Evolutionary conservation across 2,113 vertebrate species (phyloP), one percentile per base, ranked within the genome.

Genomic region (Perccottus glenii): DNA sequence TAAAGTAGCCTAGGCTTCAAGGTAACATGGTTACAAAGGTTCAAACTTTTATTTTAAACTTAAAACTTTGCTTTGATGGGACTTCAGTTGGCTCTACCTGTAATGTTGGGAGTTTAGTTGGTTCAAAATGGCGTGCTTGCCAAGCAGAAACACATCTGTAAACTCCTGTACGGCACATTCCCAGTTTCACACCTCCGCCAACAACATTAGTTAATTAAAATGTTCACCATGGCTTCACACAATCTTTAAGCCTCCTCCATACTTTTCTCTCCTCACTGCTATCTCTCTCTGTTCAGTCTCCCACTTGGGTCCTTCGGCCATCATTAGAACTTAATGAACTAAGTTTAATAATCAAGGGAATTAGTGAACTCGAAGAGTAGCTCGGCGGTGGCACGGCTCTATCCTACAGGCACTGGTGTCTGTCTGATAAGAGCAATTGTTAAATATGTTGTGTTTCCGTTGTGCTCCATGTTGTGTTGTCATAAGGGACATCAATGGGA

Each of bases 141-240:
- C 50, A 57, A 27, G 19, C 19, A 27, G 19, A 27, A 61, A 73
- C 45, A 62, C 47, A 45, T 64, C 56, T 60, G 71, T 50, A 53
- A 59, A 62, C 43, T 75, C 40, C 64, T 61, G 32, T 16, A 43
- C 51, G 32, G 52, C 55, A 33, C 60, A 14, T 63, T 66, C 66
- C 69, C 19, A 32, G 36, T 61, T 51, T 50, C 67, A 55, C 68
- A 70, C 69, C 61, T 70, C 63, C 38, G 10, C 75, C 48, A 60
- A 70, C 77, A 80, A 79, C 60, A 72, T 89, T n/a, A n/a, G n/a
- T n/a, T 85, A 85, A 89, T 90, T 85, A 84, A 75, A 84, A 76
- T 67, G 49, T 65, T 67, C 77, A 78, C 57, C 58, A 61, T 14
- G 36, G 50, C 65, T 73, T 72, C 66, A 66, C 69, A 60, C 16